Evolutionary conservation across 1,140 invertebrate genomes (phyloP).

Genomic region (Aethina tumida): DNA sequence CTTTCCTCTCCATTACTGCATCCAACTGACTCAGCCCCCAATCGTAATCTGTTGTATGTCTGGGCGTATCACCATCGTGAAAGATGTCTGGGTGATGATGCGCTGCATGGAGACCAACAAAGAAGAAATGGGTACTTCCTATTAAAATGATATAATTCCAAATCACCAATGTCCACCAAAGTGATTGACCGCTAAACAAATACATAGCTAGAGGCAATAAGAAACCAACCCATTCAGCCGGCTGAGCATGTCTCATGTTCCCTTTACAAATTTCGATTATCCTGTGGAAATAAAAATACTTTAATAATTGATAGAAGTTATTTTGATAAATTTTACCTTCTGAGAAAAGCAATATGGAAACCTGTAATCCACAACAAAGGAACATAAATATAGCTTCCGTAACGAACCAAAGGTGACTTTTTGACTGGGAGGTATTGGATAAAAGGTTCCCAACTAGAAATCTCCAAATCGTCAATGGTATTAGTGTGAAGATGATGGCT

Average conservation of each 20-base stretch:
- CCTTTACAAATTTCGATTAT: slow-evolving; percentile 11
- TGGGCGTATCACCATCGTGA: slow-evolving; percentile 58
- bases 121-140: slow-evolving; percentile 48
- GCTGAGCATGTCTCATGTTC: slow-evolving; percentile 9
- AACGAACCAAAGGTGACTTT: slow-evolving; percentile 37
- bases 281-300: slow-evolving; percentile 7
- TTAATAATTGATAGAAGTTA: background rate
- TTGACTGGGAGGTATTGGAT: slow-evolving; percentile 50
- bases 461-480: slow-evolving; percentile 64
- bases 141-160: slow-evolving; percentile 50
- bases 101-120: slow-evolving; percentile 59
- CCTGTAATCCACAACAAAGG: slow-evolving; percentile 41
- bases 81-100: slow-evolving; percentile 73
- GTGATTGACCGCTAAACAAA: slow-evolving; percentile 29
- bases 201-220: slow-evolving; percentile 45
- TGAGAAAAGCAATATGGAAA: slow-evolving; percentile 36
- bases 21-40: slow-evolving; percentile 72
- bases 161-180: slow-evolving; percentile 34
- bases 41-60: slow-evolving; percentile 37
- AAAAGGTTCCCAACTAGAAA: slow-evolving; percentile 57
- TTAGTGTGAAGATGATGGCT: slow-evolving; percentile 76
- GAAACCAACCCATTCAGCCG: slow-evolving; percentile 39
- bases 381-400: slow-evolving; percentile 39
- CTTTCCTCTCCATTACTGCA: slow-evolving; percentile 57
- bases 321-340: slow-evolving; percentile 36